Percentiles rank a stretch among this genome's conserved stretches.
These are phyloP conservation scores for Mugil cephalus DNA, from an alignment of 2,113 vertebrate genomes.

Conservation along the genomic window DNA sequence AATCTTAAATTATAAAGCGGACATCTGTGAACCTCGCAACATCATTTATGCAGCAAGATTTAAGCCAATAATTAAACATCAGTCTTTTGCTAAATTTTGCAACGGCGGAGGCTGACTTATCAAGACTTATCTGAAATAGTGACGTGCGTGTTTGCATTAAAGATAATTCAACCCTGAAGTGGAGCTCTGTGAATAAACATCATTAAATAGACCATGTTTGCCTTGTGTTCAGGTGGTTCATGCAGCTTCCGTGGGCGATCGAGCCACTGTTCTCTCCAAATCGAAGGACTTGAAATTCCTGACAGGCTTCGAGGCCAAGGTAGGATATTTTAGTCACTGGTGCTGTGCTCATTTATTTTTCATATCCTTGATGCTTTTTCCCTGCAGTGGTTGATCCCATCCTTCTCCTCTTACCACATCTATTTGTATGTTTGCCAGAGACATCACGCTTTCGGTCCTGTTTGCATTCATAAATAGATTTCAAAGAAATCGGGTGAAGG, in stretches of 20 bases:
- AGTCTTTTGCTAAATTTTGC: conserved; percentile 7
- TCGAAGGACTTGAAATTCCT: conserved; percentile 91
- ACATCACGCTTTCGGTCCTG: not conserved
- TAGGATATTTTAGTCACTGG: conserved; percentile 54
- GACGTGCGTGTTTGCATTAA: not conserved
- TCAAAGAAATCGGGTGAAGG: not conserved
- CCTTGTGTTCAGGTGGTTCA: conserved; percentile 86
- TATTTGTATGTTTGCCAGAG: not conserved
- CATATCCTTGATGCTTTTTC: not conserved
- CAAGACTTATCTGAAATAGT: not conserved
- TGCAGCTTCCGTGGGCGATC: conserved; percentile 88
- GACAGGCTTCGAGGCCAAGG: conserved; percentile 92
- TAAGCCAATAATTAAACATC: conserved; percentile 27
- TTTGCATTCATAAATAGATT: not conserved
- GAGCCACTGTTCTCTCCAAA: conserved; percentile 87
- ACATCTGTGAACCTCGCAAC: not conserved
- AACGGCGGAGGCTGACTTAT: not conserved
- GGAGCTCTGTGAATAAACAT: not conserved
- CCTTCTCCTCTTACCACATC: not conserved
- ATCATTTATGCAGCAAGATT: conserved; percentile 39
- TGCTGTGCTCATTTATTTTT: conserved; percentile 49
- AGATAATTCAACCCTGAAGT: not conserved
- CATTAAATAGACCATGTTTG: not conserved
- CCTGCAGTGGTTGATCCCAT: not conserved
- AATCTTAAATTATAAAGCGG: not conserved